These are phyloP conservation scores for Scopus umbretta DNA, from an alignment of 2,113 vertebrate species.

Conservation along the genomic window DNA sequence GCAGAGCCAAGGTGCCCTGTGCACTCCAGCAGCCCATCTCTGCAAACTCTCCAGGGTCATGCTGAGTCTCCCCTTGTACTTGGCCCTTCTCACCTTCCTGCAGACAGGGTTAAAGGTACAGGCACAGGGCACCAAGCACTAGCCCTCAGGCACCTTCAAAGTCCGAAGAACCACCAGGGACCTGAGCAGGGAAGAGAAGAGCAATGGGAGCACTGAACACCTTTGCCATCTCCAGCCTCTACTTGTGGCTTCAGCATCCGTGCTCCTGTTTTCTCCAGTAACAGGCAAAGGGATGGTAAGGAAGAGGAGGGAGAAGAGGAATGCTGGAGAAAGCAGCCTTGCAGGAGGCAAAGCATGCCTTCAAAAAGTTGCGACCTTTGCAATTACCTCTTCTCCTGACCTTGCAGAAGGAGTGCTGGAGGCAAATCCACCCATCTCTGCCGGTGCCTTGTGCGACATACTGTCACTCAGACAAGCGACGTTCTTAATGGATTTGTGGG, in stretches of 20 bases:
- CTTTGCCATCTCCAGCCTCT: not conserved
- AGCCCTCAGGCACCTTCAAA: not conserved
- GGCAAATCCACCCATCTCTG: constrained; percentile 70
- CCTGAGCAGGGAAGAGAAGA: not conserved
- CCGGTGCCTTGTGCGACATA: constrained; percentile 64
- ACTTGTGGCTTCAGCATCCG: not conserved
- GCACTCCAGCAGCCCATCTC: not conserved
- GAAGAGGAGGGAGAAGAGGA: not conserved
- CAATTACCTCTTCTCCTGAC: constrained; percentile 68
- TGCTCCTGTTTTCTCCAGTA: not conserved
- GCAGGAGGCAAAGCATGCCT: not conserved
- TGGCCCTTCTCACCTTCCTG: not conserved
- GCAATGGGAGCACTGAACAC: not conserved
- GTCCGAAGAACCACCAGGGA: not conserved
- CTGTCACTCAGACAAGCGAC: constrained; percentile 71
- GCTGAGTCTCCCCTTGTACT: not conserved
- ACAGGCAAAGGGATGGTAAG: accelerated
- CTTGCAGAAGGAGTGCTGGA: constrained; percentile 70
- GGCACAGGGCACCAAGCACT: not conserved
- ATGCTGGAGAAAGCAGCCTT: not conserved
- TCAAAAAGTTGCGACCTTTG: constrained; percentile 40
- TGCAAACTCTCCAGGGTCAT: not conserved
- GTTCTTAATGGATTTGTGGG: constrained; percentile 79
- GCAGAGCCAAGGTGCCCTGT: accelerated
- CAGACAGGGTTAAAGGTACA: not conserved